A percentile compares a stretch with the other conserved stretches of the same genome.
Conservation (phyloP, 2,888 invertebrate genomes). For the Cyrtodaria siliqua region DNA sequence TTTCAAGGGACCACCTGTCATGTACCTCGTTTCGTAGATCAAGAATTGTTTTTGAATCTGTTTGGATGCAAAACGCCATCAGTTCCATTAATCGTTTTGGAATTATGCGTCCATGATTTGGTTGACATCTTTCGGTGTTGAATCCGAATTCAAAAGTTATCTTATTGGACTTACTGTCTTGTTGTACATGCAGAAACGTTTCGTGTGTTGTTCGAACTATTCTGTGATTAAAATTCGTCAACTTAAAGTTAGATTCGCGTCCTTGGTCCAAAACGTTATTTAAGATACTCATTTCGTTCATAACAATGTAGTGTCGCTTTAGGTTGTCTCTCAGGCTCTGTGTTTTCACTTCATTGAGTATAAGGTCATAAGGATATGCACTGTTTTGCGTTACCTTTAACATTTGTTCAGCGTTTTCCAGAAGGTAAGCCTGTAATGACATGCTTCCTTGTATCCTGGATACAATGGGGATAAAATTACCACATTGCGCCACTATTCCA, state of each 20-base stretch:
- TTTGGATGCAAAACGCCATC: too few relatives aligned
- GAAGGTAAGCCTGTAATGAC: not conserved
- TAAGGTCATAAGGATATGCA: conserved; percentile 9
- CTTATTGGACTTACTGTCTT: too few relatives aligned
- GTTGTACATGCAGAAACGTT: conserved; percentile 13
- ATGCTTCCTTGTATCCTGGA: not conserved
- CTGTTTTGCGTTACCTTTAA: conserved; percentile 1
- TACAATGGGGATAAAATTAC: conserved; percentile 9
- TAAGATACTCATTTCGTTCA: conserved; percentile 10
- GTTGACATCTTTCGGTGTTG: conserved; percentile 7
- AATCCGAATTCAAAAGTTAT: conserved; percentile 7
- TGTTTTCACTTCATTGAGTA: not conserved
- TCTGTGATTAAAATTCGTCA: not conserved
- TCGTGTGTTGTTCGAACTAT: not conserved
- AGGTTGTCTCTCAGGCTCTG: not conserved
- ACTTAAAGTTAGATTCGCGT: not conserved
- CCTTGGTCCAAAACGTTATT: not conserved
- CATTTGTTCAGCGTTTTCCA: not conserved
- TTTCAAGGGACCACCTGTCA: too few relatives aligned
- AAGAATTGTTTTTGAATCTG: too few relatives aligned
- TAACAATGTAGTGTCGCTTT: conserved; percentile 1
- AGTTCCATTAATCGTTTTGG: too few relatives aligned
- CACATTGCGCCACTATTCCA: conserved; percentile 1
- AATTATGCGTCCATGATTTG: too few relatives aligned
- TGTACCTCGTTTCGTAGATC: too few relatives aligned